A percentile compares a stretch with the other conserved stretches of the same genome.
Evolutionary conservation across 2,797 vertebrate genomes (phyloP).

Genomic region (Enteromius afrohamiltoni): DNA sequence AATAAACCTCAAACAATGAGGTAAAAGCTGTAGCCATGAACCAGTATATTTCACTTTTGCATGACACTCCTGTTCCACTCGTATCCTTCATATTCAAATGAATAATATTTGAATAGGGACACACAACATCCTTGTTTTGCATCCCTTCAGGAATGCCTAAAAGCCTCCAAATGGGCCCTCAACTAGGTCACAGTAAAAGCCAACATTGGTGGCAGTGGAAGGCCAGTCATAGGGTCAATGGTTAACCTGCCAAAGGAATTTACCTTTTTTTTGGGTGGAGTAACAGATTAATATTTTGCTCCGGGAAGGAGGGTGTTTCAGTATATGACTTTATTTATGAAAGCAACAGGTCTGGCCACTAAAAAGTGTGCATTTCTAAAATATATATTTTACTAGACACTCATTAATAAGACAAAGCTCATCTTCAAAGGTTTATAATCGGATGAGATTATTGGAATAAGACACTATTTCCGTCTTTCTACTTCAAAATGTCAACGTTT

Average conservation of each 20-base stretch:
- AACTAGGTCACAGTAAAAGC: conserved; percentile 3
- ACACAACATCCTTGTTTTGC: conserved; percentile 51
- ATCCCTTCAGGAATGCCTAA: conserved; percentile 14
- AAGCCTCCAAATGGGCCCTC: conserved; percentile 15
- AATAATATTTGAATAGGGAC: conserved; percentile 49
- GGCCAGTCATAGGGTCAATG: not conserved
- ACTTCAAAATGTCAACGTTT: not conserved
- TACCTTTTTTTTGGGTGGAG: not conserved
- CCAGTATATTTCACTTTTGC: conserved; percentile 47
- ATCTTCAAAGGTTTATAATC: not conserved
- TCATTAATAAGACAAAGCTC: not conserved
- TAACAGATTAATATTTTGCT: not conserved
- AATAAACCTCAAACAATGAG: not conserved
- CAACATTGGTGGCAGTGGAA: not conserved
- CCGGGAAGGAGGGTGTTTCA: not conserved
- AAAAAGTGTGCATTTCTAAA: not conserved
- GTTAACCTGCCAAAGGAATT: not conserved
- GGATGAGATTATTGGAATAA: not conserved
- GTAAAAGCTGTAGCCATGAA: not conserved
- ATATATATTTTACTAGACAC: not conserved
- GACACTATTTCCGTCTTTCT: not conserved
- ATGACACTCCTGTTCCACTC: conserved; percentile 23
- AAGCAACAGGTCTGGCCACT: not conserved
- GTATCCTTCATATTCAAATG: conserved; percentile 14
- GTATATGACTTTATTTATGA: not conserved